Percentiles rank a stretch among this genome's conserved stretches.
Evolutionary conservation across 37 sponge, comb jelly and placozoan genomes (phyloP).

Genomic region (Hexactinellida sp.): DNA sequence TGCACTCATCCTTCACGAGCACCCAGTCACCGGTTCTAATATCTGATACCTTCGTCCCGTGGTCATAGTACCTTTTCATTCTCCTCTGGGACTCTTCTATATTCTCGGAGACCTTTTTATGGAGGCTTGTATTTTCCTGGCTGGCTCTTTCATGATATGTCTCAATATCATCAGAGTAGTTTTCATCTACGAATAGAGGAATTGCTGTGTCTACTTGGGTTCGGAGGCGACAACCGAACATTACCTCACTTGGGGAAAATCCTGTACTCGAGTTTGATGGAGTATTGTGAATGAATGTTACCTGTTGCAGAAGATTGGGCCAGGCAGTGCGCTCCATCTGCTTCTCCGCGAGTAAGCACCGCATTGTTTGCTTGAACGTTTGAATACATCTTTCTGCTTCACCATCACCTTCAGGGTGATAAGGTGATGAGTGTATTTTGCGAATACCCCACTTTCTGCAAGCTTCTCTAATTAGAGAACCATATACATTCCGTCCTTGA

Average conservation of each 20-base stretch:
- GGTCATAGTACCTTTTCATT: too few species aligned
- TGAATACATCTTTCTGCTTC: background rate
- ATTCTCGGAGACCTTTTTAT: too few species aligned
- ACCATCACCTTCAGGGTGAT: background rate
- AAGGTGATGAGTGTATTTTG: background rate
- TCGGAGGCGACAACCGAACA: background rate
- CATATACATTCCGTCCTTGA: background rate
- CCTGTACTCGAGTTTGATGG: background rate
- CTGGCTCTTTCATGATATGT: too few species aligned
- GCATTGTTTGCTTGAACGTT: too few species aligned
- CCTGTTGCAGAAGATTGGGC: background rate
- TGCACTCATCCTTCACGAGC: too few species aligned
- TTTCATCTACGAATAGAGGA: background rate
- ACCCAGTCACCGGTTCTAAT: too few species aligned
- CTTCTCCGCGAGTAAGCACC: background rate
- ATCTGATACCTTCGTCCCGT: too few species aligned
- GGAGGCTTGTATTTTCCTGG: too few species aligned
- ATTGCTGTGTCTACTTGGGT: background rate
- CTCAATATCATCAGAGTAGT: too few species aligned
- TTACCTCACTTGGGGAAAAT: background rate
- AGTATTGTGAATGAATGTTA: background rate
- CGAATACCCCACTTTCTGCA: background rate
- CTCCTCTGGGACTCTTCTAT: too few species aligned
- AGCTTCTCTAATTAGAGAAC: background rate
- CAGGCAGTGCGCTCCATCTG: background rate